Base-by-base conservation (phyloP, 2,113 vertebrate species). In the Porphyrio hochstetteri region DNA sequence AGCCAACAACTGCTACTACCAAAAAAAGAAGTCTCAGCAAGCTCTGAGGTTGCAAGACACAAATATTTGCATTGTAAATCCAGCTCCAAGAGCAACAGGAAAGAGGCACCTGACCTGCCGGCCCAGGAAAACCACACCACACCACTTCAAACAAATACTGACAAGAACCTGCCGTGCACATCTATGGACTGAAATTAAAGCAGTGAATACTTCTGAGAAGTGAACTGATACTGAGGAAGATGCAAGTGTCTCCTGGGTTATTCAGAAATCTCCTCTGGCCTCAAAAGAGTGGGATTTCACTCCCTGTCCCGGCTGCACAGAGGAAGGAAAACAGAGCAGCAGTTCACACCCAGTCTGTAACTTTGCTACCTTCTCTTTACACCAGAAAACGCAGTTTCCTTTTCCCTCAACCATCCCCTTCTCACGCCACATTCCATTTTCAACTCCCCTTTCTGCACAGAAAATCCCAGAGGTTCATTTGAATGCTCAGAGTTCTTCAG, bases 51-150 rank as follows among this genome's bases (percentile, higher is more conserved):
- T 91, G 77, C 80, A 89, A 75, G 91, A 92, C 74, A 50, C 0
- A 13, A 92, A 68, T 88, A 92, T 91, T 76, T 96, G 93, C 80
- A 79, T 63, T 93, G 74, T 68, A 87, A 92, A 93, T 61, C 69
- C 31, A 13, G 86, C 55, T 96, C 95, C 92, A 95, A 92, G 77
- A 95, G 67, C 81, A 94, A 96, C 77, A 96, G 92, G 74, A 94
- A 91, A 92, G 82, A 94, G 92, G 87, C 94, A 95, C 91, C 94
- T 93, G 88, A 89, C 78, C 70, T 74, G 57, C 70, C 55, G 61
- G 63, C 64, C 88, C 79, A 93, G 77, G 88, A 92, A 96, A 96
- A 91, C 88, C 95, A 96, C 74, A 92, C 64, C 85, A 94, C 53
- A 35, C 48, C 70, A 91, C 81, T 92, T 93, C 90, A 95, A 81